Conservation (phyloP, 2,113 vertebrate genomes). For the Amazona guildingii region DNA sequence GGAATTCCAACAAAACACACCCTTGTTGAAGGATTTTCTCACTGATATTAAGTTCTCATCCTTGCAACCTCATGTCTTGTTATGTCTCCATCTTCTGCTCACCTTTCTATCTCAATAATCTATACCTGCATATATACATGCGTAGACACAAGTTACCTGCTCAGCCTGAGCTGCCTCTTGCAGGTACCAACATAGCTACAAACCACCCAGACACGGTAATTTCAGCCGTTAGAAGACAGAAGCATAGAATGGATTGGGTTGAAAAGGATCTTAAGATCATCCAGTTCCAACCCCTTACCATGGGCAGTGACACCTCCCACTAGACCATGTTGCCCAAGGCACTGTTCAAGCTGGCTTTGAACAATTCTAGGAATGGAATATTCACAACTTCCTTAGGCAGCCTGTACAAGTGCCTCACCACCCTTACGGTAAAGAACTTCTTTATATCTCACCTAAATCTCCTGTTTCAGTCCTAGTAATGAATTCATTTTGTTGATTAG, state of each 20-base stretch:
- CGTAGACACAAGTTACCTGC: not conserved
- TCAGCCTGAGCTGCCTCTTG: not conserved
- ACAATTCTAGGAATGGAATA: not conserved
- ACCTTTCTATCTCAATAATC: not conserved
- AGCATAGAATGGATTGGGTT: not conserved
- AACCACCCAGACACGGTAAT: slow-evolving; percentile 38
- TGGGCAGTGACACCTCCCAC: not conserved
- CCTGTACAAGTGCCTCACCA: not conserved
- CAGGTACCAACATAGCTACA: not conserved
- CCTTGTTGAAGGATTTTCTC: not conserved
- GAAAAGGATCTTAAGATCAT: not conserved
- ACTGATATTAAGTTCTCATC: not conserved
- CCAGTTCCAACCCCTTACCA: not conserved
- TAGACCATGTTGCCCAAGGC: not conserved
- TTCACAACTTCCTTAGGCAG: not conserved
- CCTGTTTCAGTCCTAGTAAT: not conserved
- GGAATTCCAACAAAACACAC: not conserved
- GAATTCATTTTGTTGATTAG: slow-evolving; percentile 11
- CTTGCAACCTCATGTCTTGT: not conserved
- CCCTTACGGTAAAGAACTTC: not conserved
- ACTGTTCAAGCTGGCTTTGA: not conserved
- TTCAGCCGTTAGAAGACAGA: not conserved
- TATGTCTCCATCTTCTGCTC: not conserved
- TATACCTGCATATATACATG: not conserved
- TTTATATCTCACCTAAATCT: not conserved